Conservation (phyloP, 2,797 vertebrate genomes). For the Odontamblyopus lacepedii region DNA sequence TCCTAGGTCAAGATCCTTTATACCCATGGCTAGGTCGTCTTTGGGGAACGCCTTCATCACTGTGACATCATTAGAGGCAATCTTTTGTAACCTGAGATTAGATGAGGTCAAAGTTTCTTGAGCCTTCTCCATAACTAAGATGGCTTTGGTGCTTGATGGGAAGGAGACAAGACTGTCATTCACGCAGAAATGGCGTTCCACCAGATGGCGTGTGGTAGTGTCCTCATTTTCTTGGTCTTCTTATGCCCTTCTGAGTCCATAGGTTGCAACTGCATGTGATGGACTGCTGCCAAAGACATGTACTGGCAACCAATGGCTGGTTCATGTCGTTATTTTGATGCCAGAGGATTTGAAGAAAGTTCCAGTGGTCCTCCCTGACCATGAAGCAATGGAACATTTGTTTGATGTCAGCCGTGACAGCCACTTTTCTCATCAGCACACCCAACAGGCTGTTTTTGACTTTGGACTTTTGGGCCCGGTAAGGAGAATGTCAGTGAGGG, state of each 20-base stretch:
- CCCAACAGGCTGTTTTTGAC: not conserved
- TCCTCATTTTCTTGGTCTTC: not conserved
- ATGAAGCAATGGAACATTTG: conserved; percentile 4
- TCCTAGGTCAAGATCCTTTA: not conserved
- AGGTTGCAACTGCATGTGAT: not conserved
- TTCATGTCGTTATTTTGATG: not conserved
- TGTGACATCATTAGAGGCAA: not conserved
- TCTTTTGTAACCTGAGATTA: not conserved
- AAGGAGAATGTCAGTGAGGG: not conserved
- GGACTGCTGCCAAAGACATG: not conserved
- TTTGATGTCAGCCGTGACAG: not conserved
- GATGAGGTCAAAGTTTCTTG: not conserved
- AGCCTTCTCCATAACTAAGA: not conserved
- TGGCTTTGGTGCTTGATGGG: not conserved
- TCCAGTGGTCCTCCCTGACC: not conserved
- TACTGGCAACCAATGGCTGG: not conserved
- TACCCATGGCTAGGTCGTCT: not conserved
- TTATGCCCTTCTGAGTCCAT: not conserved
- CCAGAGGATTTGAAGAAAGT: not conserved
- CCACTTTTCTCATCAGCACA: not conserved
- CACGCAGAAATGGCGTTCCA: not conserved
- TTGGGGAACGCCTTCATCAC: not conserved
- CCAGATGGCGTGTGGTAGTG: not conserved
- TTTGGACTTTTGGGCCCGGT: not conserved
- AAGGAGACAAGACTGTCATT: conserved; percentile 1